Base-by-base conservation (phyloP, 2,888 invertebrate species). In the Himalopsyche japonica region DNA sequence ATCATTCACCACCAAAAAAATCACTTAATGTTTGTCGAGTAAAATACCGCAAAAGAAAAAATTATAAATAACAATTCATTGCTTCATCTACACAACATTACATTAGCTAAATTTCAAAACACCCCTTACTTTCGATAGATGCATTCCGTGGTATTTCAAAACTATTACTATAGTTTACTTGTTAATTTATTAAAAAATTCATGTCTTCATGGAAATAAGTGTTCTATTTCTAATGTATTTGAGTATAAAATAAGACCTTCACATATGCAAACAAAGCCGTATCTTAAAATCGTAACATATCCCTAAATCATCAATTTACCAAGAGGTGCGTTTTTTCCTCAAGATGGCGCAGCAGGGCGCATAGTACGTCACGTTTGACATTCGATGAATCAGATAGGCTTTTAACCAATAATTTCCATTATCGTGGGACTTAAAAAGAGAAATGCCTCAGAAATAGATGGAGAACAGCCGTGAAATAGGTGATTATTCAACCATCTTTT, bases 381-480 rank as follows among this genome's bases (percentile, higher is more conserved):
- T 57, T 57, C 57, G 57, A 57, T 57, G 57, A 57, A 57, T 57
- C 57, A 57, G 57, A 57, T 57, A 57, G 57, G 81, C 79, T 79
- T 79, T 82, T 82, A 82, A 82, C 70, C 47, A 82, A 82, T 79
- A 82, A 82, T 82, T 82, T 76, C 82, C 76, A 82, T 82, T 82
- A 76, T 82, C 57, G 79, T 43, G 48, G 47, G 43, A 43, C 79
- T 79, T 64, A 79, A 82, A 49, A 57, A 57, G 57, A 57, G 47
- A 34, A 64, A 79, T 37, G 48, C 43, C 43, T 70, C 34, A 43
- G 76, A 79, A 78, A 34, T 79, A n/a, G 27, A 47, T 47, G 79
- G 37, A 70, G 79, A 82, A 79, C 32, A 82, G 49, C 64, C 79
- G 82, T 79, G 79, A 64, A 82, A 82, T 82, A 24, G 79, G 70